phyloP scores from a whole-genome alignment of 2,113 vertebrate genomes.

The Melanerpes aurifrons region DNA sequence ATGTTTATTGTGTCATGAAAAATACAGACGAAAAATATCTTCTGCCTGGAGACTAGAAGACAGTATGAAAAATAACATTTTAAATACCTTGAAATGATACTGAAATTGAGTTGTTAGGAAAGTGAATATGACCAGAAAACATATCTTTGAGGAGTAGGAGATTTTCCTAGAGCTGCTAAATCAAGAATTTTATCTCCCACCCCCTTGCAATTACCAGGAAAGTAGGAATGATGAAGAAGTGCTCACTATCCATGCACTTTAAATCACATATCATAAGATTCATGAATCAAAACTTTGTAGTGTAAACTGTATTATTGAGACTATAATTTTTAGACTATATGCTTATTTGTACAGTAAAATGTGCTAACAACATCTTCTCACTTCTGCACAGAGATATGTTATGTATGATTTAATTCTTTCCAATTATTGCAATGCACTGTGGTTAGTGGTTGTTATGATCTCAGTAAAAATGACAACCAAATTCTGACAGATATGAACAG shows the following conservation, averaged over 20 bases:
- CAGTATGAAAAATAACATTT: neutral
- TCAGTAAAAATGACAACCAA: neutral
- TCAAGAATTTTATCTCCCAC: neutral
- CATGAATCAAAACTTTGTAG: neutral
- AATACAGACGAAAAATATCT: neutral
- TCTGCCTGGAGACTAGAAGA: neutral
- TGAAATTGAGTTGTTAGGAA: neutral
- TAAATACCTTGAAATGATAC: neutral
- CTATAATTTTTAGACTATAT: neutral
- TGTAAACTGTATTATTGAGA: neutral
- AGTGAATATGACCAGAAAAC: neutral
- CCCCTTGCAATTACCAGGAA: neutral
- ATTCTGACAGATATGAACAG: neutral
- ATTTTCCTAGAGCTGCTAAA: neutral
- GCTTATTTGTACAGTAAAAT: neutral
- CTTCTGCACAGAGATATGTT: neutral
- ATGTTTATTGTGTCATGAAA: neutral
- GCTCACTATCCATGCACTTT: neutral
- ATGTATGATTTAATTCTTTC: neutral
- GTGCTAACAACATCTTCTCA: neutral
- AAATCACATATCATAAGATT: neutral
- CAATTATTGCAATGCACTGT: neutral
- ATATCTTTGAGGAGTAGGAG: neutral
- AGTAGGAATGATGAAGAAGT: neutral
- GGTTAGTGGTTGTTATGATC: neutral